A percentile compares a stretch with the other conserved stretches of the same genome.
These are phyloP conservation scores for Drosophila repletoides DNA, from an alignment of 1,140 invertebrate genomes.

Conservation along the genomic window DNA sequence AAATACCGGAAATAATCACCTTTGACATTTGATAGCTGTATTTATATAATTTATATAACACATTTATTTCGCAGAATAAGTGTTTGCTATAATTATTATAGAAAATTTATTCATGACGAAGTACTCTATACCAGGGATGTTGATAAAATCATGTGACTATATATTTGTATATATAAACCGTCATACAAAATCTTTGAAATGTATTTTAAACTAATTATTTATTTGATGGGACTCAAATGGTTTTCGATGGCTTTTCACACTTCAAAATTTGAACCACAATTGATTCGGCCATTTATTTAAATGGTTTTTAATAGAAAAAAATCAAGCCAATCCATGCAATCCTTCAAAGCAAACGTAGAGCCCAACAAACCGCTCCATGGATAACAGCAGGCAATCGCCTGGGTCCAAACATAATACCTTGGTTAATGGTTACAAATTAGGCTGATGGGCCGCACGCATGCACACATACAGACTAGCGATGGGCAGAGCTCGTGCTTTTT, in stretches of 20 bases:
- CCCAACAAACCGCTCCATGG: conserved; percentile 14
- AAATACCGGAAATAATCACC: no score
- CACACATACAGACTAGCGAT: conserved; percentile 7
- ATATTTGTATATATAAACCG: not conserved
- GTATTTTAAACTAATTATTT: no score
- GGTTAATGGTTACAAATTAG: conserved; percentile 82
- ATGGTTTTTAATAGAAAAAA: conserved; percentile 77
- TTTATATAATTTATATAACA: no score
- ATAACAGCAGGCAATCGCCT: conserved; percentile 40
- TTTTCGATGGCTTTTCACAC: conserved; percentile 16
- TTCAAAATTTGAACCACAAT: conserved; percentile 6
- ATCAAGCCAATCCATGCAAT: conserved; percentile 53
- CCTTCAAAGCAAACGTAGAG: conserved; percentile 2
- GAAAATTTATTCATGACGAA: no score
- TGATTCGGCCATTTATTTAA: conserved; percentile 63
- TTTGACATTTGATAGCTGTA: no score
- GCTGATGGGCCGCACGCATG: conserved; percentile 64
- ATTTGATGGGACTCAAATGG: not conserved
- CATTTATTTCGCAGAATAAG: no score
- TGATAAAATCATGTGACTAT: not conserved
- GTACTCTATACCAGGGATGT: no score
- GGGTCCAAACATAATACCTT: conserved; percentile 73
- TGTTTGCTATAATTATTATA: no score
- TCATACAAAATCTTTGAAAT: no score
- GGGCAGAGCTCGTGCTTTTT: no score